phyloP scores from a whole-genome alignment of 2,797 vertebrate species.

The Pangasius macronema region DNA sequence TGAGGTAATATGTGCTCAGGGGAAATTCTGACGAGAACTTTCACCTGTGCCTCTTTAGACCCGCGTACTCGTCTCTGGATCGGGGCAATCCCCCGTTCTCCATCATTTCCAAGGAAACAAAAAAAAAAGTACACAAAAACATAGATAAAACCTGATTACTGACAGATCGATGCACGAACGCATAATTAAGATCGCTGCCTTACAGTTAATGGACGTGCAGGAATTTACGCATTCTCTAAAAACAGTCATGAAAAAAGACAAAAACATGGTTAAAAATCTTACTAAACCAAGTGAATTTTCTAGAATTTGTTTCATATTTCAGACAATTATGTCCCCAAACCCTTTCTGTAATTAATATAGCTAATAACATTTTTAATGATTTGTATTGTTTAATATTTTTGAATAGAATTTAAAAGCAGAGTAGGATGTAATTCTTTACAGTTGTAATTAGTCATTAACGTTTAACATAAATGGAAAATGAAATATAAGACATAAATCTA shows the following conservation, averaged over 20 bases:
- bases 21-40: conserved; percentile 54
- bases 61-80: conserved; percentile 19
- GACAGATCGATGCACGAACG: background rate
- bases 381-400: background rate
- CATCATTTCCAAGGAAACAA: conserved; percentile 48
- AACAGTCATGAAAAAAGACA: background rate
- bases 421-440: background rate
- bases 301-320: background rate
- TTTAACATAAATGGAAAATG: background rate
- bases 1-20: conserved; percentile 42
- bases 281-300: background rate
- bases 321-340: background rate
- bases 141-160: background rate
- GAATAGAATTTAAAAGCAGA: background rate
- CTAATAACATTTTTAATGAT: background rate
- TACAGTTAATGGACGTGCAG: background rate
- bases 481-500: background rate
- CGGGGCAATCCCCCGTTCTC: conserved; percentile 53
- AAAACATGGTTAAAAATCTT: background rate
- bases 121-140: conserved; percentile 25
- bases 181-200: background rate
- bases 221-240: background rate
- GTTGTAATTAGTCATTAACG: background rate
- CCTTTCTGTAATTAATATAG: background rate
- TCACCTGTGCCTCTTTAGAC: conserved; percentile 42